phyloP scores from a whole-genome alignment of 2,113 vertebrate genomes.

The cattle (Bos taurus) region ARS-UCD2.0 NC_037332.1:52354001-52354500 shows the following conservation, averaged over 20 bases:
- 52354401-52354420: neutral
- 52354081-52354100: conserved; percentile 9
- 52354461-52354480: neutral
- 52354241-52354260: neutral
- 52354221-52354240: conserved; percentile 14
- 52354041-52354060: conserved; percentile 27
- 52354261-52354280: neutral
- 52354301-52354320: neutral
- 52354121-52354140: neutral
- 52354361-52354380: conserved; percentile 25
- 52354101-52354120: neutral
- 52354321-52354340: neutral
- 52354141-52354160: neutral
- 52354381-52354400: neutral
- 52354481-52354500: neutral
- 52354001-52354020: conserved; percentile 23
- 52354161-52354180: neutral
- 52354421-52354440: neutral
- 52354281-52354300: neutral
- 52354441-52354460: neutral
- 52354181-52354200: neutral
- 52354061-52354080: conserved; percentile 22
- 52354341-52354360: conserved; percentile 35
- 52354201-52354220: neutral
- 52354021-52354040: conserved; percentile 23